Percentiles rank a stretch among this genome's conserved stretches.
phyloP scores from a whole-genome alignment of 2,888 invertebrate species.

The Orthosia incerta region DNA sequence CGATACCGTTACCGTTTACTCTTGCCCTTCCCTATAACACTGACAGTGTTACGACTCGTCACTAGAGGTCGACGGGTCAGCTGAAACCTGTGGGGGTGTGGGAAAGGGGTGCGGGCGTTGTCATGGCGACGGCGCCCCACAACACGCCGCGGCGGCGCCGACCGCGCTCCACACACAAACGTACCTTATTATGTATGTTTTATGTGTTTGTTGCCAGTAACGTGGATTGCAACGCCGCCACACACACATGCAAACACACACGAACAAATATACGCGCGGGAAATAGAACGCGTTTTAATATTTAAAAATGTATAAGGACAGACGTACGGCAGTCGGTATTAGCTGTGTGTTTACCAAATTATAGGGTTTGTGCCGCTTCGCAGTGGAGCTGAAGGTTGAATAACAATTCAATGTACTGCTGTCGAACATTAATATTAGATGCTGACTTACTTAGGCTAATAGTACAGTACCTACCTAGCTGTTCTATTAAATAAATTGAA shows the following conservation, averaged over 20 bases:
- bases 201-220: slow-evolving; percentile 83
- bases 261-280: slow-evolving; percentile 74
- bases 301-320: slow-evolving; percentile 79
- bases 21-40: slow-evolving; percentile 74
- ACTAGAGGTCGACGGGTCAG: slow-evolving; percentile 89
- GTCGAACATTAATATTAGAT: slow-evolving; percentile 37
- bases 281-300: slow-evolving; percentile 83
- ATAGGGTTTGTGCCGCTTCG: slow-evolving; percentile 44
- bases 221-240: slow-evolving; percentile 78
- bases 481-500: slow-evolving; percentile 44
- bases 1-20: slow-evolving; percentile 39
- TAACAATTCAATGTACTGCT: slow-evolving; percentile 51
- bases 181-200: slow-evolving; percentile 81
- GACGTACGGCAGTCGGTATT: slow-evolving; percentile 54
- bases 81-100: slow-evolving; percentile 77
- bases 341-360: slow-evolving; percentile 62
- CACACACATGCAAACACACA: slow-evolving; percentile 58
- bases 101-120: slow-evolving; percentile 76
- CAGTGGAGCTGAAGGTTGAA: slow-evolving; percentile 38
- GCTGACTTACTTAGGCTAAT: slow-evolving; percentile 38
- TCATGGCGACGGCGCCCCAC: slow-evolving; percentile 87
- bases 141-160: slow-evolving; percentile 90
- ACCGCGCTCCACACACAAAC: slow-evolving; percentile 77
- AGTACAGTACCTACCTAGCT: neutral
- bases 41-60: slow-evolving; percentile 85